These are phyloP conservation scores for Ephestia elutella DNA, from an alignment of 1,140 invertebrate genomes.

Conservation along the genomic window DNA sequence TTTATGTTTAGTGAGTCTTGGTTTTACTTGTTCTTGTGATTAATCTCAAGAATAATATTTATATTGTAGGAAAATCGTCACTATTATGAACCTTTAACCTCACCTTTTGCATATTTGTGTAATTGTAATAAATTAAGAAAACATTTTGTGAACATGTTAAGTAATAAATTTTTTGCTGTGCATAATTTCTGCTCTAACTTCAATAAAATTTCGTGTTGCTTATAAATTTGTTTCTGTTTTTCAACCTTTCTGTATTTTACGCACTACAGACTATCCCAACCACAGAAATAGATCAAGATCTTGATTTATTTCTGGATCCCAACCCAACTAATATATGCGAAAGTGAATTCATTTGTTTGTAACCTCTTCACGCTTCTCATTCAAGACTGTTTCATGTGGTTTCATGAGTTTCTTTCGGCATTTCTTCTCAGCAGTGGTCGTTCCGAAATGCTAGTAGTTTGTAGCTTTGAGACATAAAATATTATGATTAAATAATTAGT, in stretches of 20 bases:
- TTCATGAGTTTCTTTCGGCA: no score
- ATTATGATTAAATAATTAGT: no score
- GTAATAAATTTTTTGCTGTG: conserved; percentile 39
- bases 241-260: not conserved
- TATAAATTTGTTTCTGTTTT: conserved; percentile 30
- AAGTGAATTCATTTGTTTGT: no score
- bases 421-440: no score
- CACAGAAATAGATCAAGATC: no score
- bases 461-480: no score
- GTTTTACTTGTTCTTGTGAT: conserved; percentile 64
- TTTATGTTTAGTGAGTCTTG: conserved; percentile 75
- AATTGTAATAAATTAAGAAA: conserved; percentile 31
- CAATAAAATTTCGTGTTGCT: conserved; percentile 66
- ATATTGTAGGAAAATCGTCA: conserved; percentile 40
- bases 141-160: conserved; percentile 8
- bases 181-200: conserved; percentile 54
- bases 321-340: no score
- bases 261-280: no score
- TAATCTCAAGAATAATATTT: conserved; percentile 44
- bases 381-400: no score
- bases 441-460: no score
- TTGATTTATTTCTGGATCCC: no score
- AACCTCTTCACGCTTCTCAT: no score
- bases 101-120: conserved; percentile 39
- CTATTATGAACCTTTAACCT: conserved; percentile 31